These are phyloP conservation scores for Chionodraco myersi DNA, from an alignment of 2,113 vertebrate genomes.

Conservation along the genomic window DNA sequence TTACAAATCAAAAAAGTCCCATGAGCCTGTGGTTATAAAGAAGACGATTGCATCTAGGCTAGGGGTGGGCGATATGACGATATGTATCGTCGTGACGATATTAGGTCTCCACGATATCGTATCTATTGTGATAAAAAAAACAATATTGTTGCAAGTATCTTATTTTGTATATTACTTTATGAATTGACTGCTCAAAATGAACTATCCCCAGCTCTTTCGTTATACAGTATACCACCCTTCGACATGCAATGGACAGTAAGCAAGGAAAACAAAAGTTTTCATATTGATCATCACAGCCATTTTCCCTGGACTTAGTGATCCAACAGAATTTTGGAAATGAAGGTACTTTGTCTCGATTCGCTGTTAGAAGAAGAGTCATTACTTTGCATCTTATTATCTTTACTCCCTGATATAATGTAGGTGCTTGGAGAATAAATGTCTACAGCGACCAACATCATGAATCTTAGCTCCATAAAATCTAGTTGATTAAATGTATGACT, in stretches of 20 bases:
- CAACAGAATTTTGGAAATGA: not conserved
- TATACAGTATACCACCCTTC: too few species aligned
- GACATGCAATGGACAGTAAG: not conserved
- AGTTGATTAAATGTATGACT: slow-evolving; percentile 81
- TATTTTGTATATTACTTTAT: not conserved
- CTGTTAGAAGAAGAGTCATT: slow-evolving; percentile 17
- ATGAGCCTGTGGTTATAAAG: slow-evolving; percentile 16
- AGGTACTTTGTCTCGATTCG: not conserved
- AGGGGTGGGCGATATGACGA: too few species aligned
- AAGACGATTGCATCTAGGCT: slow-evolving; percentile 24
- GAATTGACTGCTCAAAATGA: not conserved
- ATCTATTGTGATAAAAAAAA: too few species aligned
- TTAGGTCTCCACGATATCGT: too few species aligned
- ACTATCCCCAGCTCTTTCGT: not conserved
- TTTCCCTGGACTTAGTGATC: not conserved
- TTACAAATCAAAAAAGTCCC: slow-evolving; percentile 41
- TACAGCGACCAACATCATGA: slow-evolving; percentile 71
- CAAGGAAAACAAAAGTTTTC: not conserved
- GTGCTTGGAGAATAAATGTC: slow-evolving; percentile 65
- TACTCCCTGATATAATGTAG: slow-evolving; percentile 63
- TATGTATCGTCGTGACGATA: too few species aligned
- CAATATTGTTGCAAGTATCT: not conserved
- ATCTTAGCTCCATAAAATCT: slow-evolving; percentile 77
- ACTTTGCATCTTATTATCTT: slow-evolving; percentile 46
- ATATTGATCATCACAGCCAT: not conserved